Base-by-base conservation (phyloP, 2,113 vertebrate species). In the Pelvicachromis taeniatus region DNA sequence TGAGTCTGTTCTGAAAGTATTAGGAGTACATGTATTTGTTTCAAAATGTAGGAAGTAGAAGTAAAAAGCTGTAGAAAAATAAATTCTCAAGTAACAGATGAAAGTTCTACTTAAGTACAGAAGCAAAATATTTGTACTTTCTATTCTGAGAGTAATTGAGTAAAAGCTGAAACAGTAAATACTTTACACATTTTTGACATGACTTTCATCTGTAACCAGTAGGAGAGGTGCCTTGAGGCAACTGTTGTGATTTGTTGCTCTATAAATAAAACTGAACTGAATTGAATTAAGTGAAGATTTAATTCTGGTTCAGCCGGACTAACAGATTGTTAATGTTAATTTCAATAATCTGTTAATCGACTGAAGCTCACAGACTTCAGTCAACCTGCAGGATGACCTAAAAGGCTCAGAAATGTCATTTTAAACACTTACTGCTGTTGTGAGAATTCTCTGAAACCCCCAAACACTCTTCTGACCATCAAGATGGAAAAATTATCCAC, bases 311-410 rank as follows among this genome's bases (percentile, higher is more conserved):
- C 54, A 55, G 21, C 2, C 26, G 21, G 1, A 55, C 0, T 55
- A 14, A 26, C 54, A 13, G 6, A 26, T 55, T 0, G 38, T 40
- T 40, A 40, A 40, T 40, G 29, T 9, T 40, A 40, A 2, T 40
- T 40, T 53, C 9, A 53, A 55, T 2, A 0, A 55, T 26, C 21
- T 55, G 54, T 0, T 55, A 55, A 55, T 55, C 2, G 0, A 55
- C 54, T 55, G 21, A 55, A 1, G 11, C 54, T 55, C 3, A 19
- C 16, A 4, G 11, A 55, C 11, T 55, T 55, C 54, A 55, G 0
- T 55, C 11, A 3, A 55, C 21, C 11, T 26, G 2, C 0, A 1
- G 13, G 54, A 0, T 26, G 6, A 55, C 54, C 54, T 5, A 12
- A 42, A 42, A 42, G 11, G 40, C 40, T 58, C 13, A 5, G 7